phyloP scores from a whole-genome alignment of 2,797 vertebrate genomes.

The Cyprinodon diabolis region DNA sequence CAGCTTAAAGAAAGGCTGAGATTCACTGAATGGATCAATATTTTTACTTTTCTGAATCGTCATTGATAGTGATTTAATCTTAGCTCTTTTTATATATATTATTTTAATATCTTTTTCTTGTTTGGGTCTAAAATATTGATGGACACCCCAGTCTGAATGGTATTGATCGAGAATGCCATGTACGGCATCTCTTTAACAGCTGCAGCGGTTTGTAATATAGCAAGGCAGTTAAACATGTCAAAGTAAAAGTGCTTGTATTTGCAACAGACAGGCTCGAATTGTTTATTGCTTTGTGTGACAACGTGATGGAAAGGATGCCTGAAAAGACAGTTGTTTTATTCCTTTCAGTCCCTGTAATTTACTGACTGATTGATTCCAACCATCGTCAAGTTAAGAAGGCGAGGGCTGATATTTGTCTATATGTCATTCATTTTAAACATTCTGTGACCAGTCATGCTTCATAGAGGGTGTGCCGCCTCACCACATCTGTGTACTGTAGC shows the following conservation, averaged over 20 bases:
- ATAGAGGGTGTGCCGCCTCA: too few relatives aligned
- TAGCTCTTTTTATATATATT: background rate
- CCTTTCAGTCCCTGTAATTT: background rate
- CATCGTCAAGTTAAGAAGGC: background rate
- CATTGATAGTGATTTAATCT: background rate
- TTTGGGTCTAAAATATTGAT: conserved; percentile 6
- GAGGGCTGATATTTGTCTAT: background rate
- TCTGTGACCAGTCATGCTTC: too few relatives aligned
- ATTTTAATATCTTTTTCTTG: background rate
- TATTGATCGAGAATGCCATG: background rate
- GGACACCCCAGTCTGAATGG: background rate
- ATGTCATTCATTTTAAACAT: background rate
- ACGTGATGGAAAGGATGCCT: conserved; percentile 11
- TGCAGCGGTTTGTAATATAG: conserved; percentile 1
- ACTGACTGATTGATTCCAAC: background rate
- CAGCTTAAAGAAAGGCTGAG: background rate
- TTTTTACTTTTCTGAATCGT: background rate
- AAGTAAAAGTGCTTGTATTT: conserved; percentile 13
- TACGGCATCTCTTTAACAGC: background rate
- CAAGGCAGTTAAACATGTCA: conserved; percentile 17
- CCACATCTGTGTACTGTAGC: too few relatives aligned
- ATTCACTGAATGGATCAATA: background rate
- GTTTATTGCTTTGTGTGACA: conserved; percentile 5
- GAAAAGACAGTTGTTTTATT: background rate
- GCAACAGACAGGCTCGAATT: background rate